phyloP scores from a whole-genome alignment of 1,140 invertebrate genomes.

The Coboldia fuscipes region DNA sequence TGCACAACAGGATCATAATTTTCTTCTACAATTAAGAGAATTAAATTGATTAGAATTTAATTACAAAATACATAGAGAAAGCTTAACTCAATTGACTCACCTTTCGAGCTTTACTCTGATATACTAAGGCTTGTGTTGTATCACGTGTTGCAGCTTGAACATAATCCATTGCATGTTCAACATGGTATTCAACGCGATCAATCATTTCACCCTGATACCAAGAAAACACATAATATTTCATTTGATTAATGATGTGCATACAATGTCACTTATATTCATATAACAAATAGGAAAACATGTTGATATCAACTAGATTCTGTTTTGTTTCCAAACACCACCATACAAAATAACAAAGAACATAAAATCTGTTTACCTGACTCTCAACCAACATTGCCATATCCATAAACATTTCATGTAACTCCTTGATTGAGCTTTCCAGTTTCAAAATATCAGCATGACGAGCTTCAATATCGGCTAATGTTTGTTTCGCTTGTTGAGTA shows the following conservation, averaged over 20 bases:
- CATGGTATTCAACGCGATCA: conserved; percentile 99
- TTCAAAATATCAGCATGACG: conserved; percentile 96
- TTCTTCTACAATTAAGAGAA: too few species aligned
- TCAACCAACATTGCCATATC: conserved; percentile 95
- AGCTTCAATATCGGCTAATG: conserved; percentile 92
- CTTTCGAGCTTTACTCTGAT: conserved; percentile 98
- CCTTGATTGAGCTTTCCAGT: conserved; percentile 92
- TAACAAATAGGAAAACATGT: neutral
- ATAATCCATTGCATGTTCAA: conserved; percentile 98
- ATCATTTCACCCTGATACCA: conserved; percentile 99
- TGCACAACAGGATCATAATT: conserved; percentile 95
- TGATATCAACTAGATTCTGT: neutral
- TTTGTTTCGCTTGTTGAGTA: conserved; percentile 96
- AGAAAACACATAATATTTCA: conserved; percentile 8
- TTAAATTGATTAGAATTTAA: neutral
- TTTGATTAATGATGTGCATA: neutral
- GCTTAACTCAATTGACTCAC: conserved; percentile 50
- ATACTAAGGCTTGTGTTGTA: conserved; percentile 99
- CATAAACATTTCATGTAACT: conserved; percentile 98
- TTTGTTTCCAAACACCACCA: neutral
- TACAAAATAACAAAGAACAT: neutral
- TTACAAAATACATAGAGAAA: neutral
- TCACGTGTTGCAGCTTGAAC: conserved; percentile 98
- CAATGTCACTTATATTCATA: neutral
- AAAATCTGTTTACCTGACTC: conserved; percentile 54